phyloP scores from a whole-genome alignment of 2,888 invertebrate species.

The Caenorhabditis zanzibari region DNA sequence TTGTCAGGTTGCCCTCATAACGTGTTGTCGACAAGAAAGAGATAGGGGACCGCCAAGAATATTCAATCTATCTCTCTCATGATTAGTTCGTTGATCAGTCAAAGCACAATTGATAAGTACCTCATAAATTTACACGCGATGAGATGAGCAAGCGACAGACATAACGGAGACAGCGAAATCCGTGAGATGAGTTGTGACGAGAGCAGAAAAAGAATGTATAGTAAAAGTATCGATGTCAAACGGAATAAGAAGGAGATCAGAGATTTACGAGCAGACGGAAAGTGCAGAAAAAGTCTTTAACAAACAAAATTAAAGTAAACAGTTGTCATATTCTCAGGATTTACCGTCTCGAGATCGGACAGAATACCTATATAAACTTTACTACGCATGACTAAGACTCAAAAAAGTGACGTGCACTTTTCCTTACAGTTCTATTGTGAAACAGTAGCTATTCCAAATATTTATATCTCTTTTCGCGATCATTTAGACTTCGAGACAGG shows the following conservation, averaged over 20 bases:
- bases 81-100: constrained; percentile 49
- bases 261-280: neutral
- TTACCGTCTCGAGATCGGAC: neutral
- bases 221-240: constrained; percentile 43
- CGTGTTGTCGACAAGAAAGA: constrained; percentile 4
- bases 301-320: constrained; percentile 4
- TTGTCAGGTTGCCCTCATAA: constrained; percentile 43
- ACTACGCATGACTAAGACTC: neutral
- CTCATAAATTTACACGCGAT: constrained; percentile 58
- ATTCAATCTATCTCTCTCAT: constrained; percentile 63
- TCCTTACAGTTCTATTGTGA: neutral
- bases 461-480: no score
- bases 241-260: constrained; percentile 19
- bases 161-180: constrained; percentile 24
- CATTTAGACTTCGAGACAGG: no score
- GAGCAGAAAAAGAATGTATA: constrained; percentile 40
- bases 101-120: constrained; percentile 43
- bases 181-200: constrained; percentile 23
- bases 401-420: constrained; percentile 1
- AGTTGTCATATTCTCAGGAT: neutral
- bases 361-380: constrained; percentile 1
- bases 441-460: neutral
- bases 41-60: constrained; percentile 30
- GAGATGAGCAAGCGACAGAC: constrained; percentile 25
- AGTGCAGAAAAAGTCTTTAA: constrained; percentile 4